Percentiles rank a stretch among this genome's conserved stretches.
Conservation (phyloP, 2,113 vertebrate species). For the Tricholaema leucomelas region DNA sequence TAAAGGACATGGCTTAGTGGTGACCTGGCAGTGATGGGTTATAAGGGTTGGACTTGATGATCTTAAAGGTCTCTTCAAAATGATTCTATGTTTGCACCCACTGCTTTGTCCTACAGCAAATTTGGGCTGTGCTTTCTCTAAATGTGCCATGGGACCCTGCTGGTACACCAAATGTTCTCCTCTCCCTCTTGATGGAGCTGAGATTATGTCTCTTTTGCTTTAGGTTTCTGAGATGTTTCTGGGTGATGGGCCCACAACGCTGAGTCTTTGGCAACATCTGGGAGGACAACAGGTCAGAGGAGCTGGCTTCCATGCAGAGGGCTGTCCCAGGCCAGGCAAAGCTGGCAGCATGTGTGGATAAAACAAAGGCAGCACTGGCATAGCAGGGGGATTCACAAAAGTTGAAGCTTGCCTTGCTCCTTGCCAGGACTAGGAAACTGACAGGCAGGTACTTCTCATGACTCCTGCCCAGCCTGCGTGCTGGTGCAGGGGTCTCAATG, state of each 20-base stretch:
- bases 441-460: rapidly evolving
- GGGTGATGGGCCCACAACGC: rapidly evolving
- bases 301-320: not conserved
- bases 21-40: too few species aligned
- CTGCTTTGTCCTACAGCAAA: rapidly evolving
- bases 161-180: not conserved
- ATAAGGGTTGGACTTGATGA: too few species aligned
- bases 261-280: not conserved
- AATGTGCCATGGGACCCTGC: rapidly evolving
- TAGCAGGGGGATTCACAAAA: not conserved
- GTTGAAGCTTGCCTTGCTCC: not conserved
- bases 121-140: not conserved
- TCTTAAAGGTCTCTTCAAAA: too few species aligned
- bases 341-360: not conserved
- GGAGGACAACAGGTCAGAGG: not conserved
- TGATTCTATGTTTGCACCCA: too few species aligned
- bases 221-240: constrained; percentile 56
- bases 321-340: not conserved
- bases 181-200: not conserved
- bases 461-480: not conserved
- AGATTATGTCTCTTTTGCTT: not conserved
- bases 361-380: not conserved
- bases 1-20: too few species aligned
- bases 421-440: rapidly evolving
- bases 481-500: rapidly evolving